These are phyloP conservation scores for Desmodus rotundus DNA, from an alignment of 2,113 vertebrate species.

Conservation along the genomic window DNA sequence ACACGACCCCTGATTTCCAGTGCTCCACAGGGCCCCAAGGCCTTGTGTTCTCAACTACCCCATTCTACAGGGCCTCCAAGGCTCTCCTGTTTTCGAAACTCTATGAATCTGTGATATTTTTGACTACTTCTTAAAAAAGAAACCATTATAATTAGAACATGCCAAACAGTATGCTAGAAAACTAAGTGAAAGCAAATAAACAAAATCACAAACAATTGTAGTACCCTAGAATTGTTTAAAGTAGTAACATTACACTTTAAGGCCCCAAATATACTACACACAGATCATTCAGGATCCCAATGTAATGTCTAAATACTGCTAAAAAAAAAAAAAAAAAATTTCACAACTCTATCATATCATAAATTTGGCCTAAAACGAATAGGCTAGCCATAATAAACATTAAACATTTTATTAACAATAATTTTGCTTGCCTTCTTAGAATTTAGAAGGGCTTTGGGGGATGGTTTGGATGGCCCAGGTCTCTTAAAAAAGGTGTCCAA, in stretches of 20 bases:
- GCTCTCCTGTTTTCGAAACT: background rate
- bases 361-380: slow-evolving; percentile 62
- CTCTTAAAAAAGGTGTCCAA: slow-evolving; percentile 78
- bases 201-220: slow-evolving; percentile 13
- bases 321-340: background rate
- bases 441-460: slow-evolving; percentile 79
- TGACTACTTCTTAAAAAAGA: slow-evolving; percentile 19
- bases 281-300: slow-evolving; percentile 39
- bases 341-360: slow-evolving; percentile 43
- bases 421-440: slow-evolving; percentile 79
- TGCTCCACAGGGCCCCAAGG: background rate
- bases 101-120: background rate
- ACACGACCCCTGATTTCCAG: background rate
- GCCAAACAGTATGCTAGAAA: slow-evolving; percentile 39
- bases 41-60: background rate
- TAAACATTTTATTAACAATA: slow-evolving; percentile 78
- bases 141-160: slow-evolving; percentile 13
- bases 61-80: background rate
- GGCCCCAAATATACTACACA: slow-evolving; percentile 27
- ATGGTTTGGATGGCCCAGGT: slow-evolving; percentile 77
- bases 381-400: slow-evolving; percentile 75
- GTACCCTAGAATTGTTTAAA: slow-evolving; percentile 18
- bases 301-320: slow-evolving; percentile 46
- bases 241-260: slow-evolving; percentile 37
- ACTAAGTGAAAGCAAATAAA: slow-evolving; percentile 33